These are phyloP conservation scores for Orchesellides sinensis DNA, from an alignment of 2,888 invertebrate genomes.

Conservation along the genomic window DNA sequence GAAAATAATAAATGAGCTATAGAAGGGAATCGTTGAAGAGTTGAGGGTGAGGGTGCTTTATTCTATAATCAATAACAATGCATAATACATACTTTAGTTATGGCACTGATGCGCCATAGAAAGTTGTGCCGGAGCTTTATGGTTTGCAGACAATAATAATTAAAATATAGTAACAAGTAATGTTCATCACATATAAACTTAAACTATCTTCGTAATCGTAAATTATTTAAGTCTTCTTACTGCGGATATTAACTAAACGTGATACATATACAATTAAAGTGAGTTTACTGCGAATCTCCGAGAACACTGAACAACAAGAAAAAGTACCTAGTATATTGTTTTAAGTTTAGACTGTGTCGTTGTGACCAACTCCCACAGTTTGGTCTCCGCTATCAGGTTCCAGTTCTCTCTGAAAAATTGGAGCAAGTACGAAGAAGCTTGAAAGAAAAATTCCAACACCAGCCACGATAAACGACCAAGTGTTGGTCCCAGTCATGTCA, in stretches of 20 bases:
- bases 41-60: no score
- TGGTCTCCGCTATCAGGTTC: constrained; percentile 17
- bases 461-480: constrained; percentile 72
- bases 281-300: constrained; percentile 13
- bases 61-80: no score
- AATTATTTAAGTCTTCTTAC: constrained; percentile 11
- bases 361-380: constrained; percentile 33
- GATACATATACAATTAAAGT: no score
- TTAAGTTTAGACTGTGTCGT: constrained; percentile 41
- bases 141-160: no score
- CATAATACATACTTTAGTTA: no score
- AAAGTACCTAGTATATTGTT: neutral
- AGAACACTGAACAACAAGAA: neutral
- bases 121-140: no score
- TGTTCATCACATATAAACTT: no score
- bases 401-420: constrained; percentile 58
- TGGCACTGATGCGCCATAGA: no score
- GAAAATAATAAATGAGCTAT: no score
- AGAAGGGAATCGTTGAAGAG: no score
- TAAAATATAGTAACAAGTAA: no score
- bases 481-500: constrained; percentile 83
- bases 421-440: constrained; percentile 73
- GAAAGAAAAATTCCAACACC: constrained; percentile 73
- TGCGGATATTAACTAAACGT: neutral
- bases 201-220: no score